Conservation (phyloP, 2,113 vertebrate species). For the Lontra canadensis region DNA sequence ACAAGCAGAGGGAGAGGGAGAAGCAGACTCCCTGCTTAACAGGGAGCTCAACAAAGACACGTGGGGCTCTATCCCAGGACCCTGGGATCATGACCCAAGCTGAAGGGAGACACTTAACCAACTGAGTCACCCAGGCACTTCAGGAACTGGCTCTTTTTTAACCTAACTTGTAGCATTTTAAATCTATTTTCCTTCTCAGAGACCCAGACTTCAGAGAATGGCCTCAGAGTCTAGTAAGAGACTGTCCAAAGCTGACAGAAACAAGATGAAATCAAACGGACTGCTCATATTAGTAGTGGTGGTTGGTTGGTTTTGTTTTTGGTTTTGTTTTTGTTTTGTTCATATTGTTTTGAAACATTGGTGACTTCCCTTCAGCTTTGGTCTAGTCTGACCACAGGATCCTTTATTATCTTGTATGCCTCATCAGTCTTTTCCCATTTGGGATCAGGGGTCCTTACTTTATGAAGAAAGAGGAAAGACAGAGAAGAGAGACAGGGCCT, state of each 20-base stretch:
- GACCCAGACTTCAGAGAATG: not conserved
- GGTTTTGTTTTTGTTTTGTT: not conserved
- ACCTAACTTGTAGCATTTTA: not conserved
- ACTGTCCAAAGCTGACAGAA: not conserved
- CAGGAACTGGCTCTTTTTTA: not conserved
- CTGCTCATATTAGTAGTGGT: not conserved
- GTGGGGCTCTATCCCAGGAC: not conserved
- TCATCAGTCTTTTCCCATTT: not conserved
- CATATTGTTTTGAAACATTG: not conserved
- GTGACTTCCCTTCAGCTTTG: not conserved
- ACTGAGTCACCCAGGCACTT: not conserved
- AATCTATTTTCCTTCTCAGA: not conserved
- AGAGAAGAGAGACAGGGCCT: not conserved
- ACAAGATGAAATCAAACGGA: not conserved
- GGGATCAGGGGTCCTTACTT: not conserved
- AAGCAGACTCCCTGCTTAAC: not conserved
- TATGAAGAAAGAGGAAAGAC: not conserved
- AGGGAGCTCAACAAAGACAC: no score
- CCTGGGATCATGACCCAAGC: not conserved
- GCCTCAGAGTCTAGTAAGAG: not conserved
- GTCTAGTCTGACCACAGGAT: not conserved
- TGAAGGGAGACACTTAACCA: not conserved
- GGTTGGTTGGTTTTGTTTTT: not conserved
- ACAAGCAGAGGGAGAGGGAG: not conserved
- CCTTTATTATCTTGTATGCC: not conserved